A percentile compares a stretch with the other conserved stretches of the same genome.
Evolutionary conservation across 1,140 invertebrate genomes (phyloP).

Genomic region (Pteromalus puparum): DNA sequence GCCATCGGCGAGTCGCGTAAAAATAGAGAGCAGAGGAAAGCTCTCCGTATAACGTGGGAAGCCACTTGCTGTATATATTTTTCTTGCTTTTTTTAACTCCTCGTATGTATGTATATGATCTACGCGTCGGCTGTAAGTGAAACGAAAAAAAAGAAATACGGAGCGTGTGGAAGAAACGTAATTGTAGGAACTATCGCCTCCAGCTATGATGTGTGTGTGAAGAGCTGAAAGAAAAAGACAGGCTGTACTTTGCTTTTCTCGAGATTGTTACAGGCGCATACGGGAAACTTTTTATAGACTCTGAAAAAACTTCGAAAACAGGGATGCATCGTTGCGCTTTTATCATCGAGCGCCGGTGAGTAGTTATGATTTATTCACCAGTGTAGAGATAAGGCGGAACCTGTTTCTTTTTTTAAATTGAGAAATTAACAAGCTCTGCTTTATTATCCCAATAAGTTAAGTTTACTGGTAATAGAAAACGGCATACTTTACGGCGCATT

Average conservation of each 20-base stretch:
- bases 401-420: no score
- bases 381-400: no score
- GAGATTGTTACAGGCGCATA: background rate
- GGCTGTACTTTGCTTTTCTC: background rate
- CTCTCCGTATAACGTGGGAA: background rate
- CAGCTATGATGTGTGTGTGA: background rate
- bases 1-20: background rate
- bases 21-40: conserved; percentile 18
- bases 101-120: background rate
- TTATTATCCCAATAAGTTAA: background rate
- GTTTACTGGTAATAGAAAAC: background rate
- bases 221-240: background rate
- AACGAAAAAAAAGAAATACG: background rate
- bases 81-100: background rate
- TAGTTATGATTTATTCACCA: no score
- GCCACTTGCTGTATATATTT: background rate
- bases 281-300: background rate
- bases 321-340: no score
- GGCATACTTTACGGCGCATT: background rate
- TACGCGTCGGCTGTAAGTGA: background rate
- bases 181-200: background rate
- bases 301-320: no score
- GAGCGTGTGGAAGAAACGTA: background rate
- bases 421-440: background rate
- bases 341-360: no score